phyloP scores from a whole-genome alignment of 1,140 invertebrate species.

The Ceratina calcarata region DNA sequence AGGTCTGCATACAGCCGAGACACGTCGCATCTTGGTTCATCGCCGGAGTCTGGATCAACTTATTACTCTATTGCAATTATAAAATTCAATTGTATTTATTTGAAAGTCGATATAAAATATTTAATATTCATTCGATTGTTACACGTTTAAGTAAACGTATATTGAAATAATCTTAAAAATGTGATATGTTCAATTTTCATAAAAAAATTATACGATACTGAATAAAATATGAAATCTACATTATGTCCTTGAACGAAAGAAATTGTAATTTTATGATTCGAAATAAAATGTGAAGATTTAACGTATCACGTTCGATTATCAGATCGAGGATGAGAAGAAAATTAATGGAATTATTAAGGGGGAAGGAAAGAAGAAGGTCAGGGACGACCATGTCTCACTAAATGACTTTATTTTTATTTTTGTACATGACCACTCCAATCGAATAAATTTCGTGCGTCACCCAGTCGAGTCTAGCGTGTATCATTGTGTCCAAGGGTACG shows the following conservation, averaged over 20 bases:
- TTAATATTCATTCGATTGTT: too few species aligned
- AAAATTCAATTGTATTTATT: too few species aligned
- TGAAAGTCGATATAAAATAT: too few species aligned
- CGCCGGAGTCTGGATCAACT: too few species aligned
- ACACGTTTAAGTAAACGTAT: too few species aligned
- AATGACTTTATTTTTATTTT: conserved; percentile 59
- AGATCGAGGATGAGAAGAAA: neutral
- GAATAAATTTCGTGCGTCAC: conserved; percentile 51
- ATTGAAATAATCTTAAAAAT: too few species aligned
- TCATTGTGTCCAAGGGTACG: conserved; percentile 21
- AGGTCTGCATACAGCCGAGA: neutral
- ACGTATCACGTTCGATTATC: neutral
- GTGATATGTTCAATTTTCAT: too few species aligned
- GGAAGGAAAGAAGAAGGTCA: conserved; percentile 38
- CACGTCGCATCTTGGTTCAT: neutral
- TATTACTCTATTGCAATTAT: too few species aligned
- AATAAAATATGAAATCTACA: too few species aligned
- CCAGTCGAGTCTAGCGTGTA: conserved; percentile 21
- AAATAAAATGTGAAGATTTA: neutral
- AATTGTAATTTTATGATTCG: neutral
- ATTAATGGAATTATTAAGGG: neutral
- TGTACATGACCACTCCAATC: conserved; percentile 55
- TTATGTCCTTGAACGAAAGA: too few species aligned
- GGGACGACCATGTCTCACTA: conserved; percentile 36
- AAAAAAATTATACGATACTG: too few species aligned